Conservation (phyloP, 2,113 vertebrate genomes). For the Lampris megalopsis region DNA sequence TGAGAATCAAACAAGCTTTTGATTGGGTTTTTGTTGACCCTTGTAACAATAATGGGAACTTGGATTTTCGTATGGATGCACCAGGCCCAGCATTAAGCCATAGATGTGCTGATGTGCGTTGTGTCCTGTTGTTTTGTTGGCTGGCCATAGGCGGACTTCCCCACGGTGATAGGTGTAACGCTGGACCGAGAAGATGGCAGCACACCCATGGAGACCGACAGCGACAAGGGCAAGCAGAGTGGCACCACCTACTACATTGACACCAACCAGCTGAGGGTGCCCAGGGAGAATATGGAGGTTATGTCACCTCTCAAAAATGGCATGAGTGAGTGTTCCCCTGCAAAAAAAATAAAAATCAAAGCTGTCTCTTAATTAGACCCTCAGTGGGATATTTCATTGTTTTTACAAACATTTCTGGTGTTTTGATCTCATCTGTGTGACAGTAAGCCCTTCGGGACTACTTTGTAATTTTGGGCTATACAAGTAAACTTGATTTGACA, state of each 20-base stretch:
- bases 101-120: background rate
- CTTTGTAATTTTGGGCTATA: background rate
- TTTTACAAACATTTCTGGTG: background rate
- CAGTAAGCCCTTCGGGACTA: too few species aligned
- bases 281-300: conserved; percentile 96
- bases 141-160: conserved; percentile 93
- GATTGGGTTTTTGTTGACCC: background rate
- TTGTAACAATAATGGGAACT: background rate
- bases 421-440: background rate
- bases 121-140: background rate
- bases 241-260: conserved; percentile 96
- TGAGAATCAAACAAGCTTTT: background rate
- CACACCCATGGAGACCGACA: conserved; percentile 95
- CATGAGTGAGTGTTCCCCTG: conserved; percentile 88
- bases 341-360: background rate
- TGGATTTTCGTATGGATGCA: background rate
- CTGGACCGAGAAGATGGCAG: conserved; percentile 95
- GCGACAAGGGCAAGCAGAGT: conserved; percentile 94
- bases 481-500: background rate
- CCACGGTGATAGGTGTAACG: conserved; percentile 95
- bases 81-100: background rate
- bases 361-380: too few species aligned
- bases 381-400: background rate
- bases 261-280: conserved; percentile 95
- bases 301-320: conserved; percentile 98